A percentile compares a stretch with the other conserved stretches of the same genome.
phyloP scores from a whole-genome alignment of 2,113 vertebrate species.

The Clarias macrocephalus region DNA sequence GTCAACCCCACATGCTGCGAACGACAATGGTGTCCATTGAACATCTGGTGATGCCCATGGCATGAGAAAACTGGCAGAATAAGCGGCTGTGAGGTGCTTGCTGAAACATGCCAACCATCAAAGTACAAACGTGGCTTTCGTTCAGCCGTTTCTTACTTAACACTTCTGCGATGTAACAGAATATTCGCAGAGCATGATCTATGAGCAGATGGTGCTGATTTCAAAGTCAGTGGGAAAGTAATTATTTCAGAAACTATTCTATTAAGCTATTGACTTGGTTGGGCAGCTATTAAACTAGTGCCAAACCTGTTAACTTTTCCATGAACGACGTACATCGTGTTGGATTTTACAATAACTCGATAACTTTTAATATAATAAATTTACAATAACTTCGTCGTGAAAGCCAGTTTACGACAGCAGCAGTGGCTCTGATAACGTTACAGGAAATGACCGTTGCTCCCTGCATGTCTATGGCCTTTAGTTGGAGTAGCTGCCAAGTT shows the following conservation, averaged over 20 bases:
- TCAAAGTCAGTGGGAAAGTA: conserved; percentile 35
- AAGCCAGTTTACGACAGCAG: conserved; percentile 2
- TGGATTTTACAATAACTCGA: conserved; percentile 18
- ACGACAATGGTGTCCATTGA: conserved; percentile 71
- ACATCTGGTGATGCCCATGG: conserved; percentile 56
- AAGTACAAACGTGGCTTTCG: conserved; percentile 18
- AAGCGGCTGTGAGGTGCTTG: conserved; percentile 60
- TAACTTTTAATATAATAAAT: not conserved
- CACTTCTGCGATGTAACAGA: conserved; percentile 16
- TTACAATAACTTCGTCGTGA: conserved; percentile 26
- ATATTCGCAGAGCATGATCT: conserved; percentile 12
- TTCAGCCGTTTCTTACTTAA: conserved; percentile 10
- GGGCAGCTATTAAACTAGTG: conserved; percentile 21
- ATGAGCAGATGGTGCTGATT: conserved; percentile 34
- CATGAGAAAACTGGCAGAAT: conserved; percentile 67
- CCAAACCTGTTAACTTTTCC: conserved; percentile 42
- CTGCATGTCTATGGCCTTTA: conserved; percentile 21
- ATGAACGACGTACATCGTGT: conserved; percentile 30
- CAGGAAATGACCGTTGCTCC: conserved; percentile 42
- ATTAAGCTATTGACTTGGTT: conserved; percentile 39
- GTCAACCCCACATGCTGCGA: conserved; percentile 52
- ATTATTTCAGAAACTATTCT: conserved; percentile 32
- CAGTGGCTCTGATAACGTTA: conserved; percentile 40
- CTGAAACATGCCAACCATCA: conserved; percentile 49
- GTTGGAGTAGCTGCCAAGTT: conserved; percentile 42